These are phyloP conservation scores for Stegophylla sp. DNA, from an alignment of 2,888 invertebrate genomes.

Conservation along the genomic window DNA sequence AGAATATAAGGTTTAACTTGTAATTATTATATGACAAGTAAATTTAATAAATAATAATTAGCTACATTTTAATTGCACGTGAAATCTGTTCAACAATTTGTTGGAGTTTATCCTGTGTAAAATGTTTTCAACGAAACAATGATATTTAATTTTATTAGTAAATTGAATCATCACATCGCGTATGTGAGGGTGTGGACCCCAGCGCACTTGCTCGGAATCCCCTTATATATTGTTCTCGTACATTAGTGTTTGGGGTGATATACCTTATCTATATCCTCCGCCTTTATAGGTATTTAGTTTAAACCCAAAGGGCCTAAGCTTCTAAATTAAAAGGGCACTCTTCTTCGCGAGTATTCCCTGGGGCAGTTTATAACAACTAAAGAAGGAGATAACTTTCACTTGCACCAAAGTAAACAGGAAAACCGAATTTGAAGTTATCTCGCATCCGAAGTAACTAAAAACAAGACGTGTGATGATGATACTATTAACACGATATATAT, in stretches of 20 bases:
- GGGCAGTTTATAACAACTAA: constrained; percentile 27
- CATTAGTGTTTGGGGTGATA: constrained; percentile 28
- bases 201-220: not conserved
- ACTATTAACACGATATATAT: too few species aligned
- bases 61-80: not conserved
- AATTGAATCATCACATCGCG: constrained; percentile 42
- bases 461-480: not conserved
- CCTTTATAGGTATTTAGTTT: constrained; percentile 47
- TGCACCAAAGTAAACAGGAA: not conserved
- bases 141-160: constrained; percentile 29
- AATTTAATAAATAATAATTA: not conserved
- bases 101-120: not conserved
- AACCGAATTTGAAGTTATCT: constrained; percentile 29
- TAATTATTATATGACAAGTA: not conserved
- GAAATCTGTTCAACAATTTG: not conserved
- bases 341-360: constrained; percentile 19
- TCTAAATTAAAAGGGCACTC: constrained; percentile 33
- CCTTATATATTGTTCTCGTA: constrained; percentile 20
- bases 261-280: constrained; percentile 30
- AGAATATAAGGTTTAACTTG: not conserved
- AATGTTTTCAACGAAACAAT: constrained; percentile 12
- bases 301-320: constrained; percentile 31
- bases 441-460: not conserved
- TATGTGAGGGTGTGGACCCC: not conserved
- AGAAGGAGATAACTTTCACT: constrained; percentile 27